Evolutionary conservation across 2,113 vertebrate species (phyloP).

Genomic region (Perca fluviatilis): DNA sequence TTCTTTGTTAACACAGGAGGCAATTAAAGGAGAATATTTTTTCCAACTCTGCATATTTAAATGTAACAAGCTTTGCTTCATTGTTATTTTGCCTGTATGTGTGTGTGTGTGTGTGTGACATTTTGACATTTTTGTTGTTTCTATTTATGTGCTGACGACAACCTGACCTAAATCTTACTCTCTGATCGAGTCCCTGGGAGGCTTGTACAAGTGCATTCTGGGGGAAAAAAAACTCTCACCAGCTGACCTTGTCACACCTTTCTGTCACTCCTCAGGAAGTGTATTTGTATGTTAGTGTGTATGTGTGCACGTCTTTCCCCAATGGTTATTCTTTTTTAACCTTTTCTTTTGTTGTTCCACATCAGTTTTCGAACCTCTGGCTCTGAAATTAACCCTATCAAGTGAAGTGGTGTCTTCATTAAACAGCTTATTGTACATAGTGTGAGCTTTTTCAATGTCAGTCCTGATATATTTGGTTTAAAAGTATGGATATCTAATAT

Average conservation of each 20-base stretch:
- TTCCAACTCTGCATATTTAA: conserved; percentile 22
- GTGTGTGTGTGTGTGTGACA: conserved; percentile 17
- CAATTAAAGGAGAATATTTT: conserved; percentile 37
- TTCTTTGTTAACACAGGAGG: conserved; percentile 1
- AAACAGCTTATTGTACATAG: background rate
- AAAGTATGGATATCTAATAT: background rate
- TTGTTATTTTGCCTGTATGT: background rate
- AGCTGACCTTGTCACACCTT: conserved; percentile 62
- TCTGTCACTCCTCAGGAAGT: conserved; percentile 49
- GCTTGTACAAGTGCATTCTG: conserved; percentile 48
- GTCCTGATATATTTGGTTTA: background rate
- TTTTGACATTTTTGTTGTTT: conserved; percentile 61
- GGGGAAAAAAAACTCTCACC: conserved; percentile 51
- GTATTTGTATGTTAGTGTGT: conserved; percentile 32
- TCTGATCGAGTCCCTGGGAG: conserved; percentile 45
- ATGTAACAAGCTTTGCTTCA: background rate
- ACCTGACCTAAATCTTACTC: conserved; percentile 58
- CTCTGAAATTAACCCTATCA: conserved; percentile 12
- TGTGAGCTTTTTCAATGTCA: background rate
- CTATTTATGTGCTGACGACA: conserved; percentile 58
- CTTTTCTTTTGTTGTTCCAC: conserved; percentile 3
- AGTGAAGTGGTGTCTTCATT: background rate
- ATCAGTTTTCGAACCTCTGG: background rate
- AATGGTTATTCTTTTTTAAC: conserved; percentile 1
- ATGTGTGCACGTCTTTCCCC: conserved; percentile 6